Conservation (phyloP, 2,113 vertebrate species). For the Siniperca chuatsi region DNA sequence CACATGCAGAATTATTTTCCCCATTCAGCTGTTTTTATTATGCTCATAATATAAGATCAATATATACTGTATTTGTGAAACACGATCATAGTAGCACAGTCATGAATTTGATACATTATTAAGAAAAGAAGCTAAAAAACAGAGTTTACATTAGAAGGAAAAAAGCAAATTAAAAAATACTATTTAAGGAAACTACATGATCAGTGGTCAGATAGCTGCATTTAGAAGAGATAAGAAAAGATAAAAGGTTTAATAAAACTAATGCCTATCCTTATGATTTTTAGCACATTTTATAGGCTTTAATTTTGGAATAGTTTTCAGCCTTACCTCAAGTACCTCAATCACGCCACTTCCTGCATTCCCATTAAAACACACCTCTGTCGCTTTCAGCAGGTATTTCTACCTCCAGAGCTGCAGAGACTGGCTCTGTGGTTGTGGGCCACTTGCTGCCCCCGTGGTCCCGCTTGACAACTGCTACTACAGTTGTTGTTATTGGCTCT, state of each 20-base stretch:
- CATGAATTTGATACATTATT: neutral
- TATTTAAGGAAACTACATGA: neutral
- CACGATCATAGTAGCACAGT: neutral
- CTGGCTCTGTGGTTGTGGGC: no score
- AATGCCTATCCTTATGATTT: neutral
- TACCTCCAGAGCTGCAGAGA: no score
- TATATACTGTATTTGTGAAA: neutral
- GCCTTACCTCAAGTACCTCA: no score
- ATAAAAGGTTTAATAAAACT: neutral
- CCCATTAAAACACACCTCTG: no score
- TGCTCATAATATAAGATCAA: neutral
- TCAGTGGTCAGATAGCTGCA: neutral
- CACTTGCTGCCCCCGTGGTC: no score
- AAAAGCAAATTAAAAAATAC: neutral
- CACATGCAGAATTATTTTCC: no score
- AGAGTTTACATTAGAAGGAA: neutral
- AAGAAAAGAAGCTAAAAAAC: neutral
- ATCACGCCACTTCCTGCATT: no score
- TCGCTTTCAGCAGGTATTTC: no score
- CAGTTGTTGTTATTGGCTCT: no score
- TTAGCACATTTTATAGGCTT: neutral
- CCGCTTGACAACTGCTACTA: no score
- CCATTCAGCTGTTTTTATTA: neutral
- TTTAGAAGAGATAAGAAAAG: neutral
- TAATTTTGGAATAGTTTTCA: neutral